Base-by-base conservation (phyloP, 2,797 vertebrate species). In the Dromococcyx pavoninus region DNA sequence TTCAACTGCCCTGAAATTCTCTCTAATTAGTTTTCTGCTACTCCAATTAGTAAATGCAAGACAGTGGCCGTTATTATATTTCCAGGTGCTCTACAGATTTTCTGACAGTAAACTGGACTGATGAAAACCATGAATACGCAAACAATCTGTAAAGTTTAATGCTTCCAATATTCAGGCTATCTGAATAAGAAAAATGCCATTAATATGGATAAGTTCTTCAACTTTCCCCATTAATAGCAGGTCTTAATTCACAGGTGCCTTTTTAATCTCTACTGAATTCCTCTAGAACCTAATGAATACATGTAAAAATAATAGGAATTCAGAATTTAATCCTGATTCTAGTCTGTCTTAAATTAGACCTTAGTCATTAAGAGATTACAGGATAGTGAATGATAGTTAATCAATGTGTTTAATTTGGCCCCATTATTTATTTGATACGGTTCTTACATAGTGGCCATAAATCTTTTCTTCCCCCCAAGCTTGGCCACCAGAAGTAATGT, bases 351-450 rank as follows among this genome's bases (percentile, higher is more conserved):
- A 96, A 97, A 97, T 97, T 93, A 93, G 93, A 96, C 86, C 25
- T 80, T 24, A 87, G 91, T 88, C 94, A 86, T 96, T 96, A 96
- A 80, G 88, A 97, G 89, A 96, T 96, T 95, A 92, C 93, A 94
- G 91, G 93, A 96, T 90, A 92, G 90, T 92, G 92, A 97, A 87
- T 94, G 96, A 96, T 96, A 94, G 94, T 94, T 96, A 97, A 97
- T 97, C 96, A 94, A 96, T 96, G 93, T 81, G 62, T 95, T 97
- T 96, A 96, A 97, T 97, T 97, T 97, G 89, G 58, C 33, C 91
- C 86, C 62, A 89, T 97, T 97, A 97, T 96, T 97, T 96, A 97
- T 97, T 95, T 96, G 95, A 96, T 97, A 89, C 71, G 77, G 72
- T 94, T 94, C 89, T 91, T 76, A 78, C 60, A 78, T 39, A 69